Conservation (phyloP, 2,113 vertebrate species). For the Tychaedon coryphoeus region DNA sequence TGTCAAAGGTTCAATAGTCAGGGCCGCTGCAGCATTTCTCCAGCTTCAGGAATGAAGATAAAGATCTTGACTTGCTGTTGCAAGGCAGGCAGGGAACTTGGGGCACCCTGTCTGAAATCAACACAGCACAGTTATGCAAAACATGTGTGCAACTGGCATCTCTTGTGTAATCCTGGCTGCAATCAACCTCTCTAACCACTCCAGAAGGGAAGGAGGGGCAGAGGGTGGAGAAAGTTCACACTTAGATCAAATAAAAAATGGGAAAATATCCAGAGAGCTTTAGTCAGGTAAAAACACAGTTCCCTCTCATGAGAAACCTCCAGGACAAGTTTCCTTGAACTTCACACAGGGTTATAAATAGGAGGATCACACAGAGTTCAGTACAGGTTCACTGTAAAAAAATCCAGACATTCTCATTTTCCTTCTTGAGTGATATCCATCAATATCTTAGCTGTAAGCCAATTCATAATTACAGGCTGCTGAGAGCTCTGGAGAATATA, state of each 20-base stretch:
- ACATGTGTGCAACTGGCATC: constrained; percentile 65
- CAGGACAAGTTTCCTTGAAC: constrained; percentile 58
- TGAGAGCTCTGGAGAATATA: neutral
- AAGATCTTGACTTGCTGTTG: constrained; percentile 19
- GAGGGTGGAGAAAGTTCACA: constrained; percentile 66
- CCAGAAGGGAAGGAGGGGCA: constrained; percentile 62
- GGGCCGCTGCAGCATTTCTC: constrained; percentile 16
- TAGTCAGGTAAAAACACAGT: constrained; percentile 65
- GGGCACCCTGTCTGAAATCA: constrained; percentile 58
- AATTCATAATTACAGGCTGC: constrained; percentile 48
- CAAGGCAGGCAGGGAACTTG: constrained; percentile 18
- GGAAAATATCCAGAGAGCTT: constrained; percentile 62
- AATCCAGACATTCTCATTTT: constrained; percentile 31
- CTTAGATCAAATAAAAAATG: constrained; percentile 70
- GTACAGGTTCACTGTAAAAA: constrained; percentile 9
- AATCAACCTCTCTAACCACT: constrained; percentile 53
- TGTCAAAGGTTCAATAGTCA: neutral
- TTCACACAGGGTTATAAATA: constrained; percentile 49
- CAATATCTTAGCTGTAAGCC: constrained; percentile 8
- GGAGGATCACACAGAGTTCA: constrained; percentile 40
- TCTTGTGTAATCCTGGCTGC: constrained; percentile 63
- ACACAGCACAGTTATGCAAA: constrained; percentile 67
- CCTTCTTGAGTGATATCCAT: constrained; percentile 41
- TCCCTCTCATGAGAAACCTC: constrained; percentile 56
- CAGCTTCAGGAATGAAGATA: constrained; percentile 57